Conservation (phyloP, 2,888 invertebrate genomes). For the Scelioninae gen. 1 region DNA sequence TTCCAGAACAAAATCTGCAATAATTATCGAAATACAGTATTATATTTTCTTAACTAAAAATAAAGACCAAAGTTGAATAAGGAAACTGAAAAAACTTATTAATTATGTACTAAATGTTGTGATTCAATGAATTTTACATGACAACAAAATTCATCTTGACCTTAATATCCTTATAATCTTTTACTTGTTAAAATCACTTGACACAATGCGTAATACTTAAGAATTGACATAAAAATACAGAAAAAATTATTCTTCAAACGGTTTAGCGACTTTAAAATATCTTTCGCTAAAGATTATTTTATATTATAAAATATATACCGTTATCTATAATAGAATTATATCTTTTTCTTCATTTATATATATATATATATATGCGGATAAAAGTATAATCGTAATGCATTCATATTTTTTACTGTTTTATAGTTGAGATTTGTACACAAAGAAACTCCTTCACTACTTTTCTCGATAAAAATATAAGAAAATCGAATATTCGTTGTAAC, state of each 20-base stretch:
- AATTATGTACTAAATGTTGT: not conserved
- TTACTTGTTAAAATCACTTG: not conserved
- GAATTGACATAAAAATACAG: not conserved
- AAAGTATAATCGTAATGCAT: not conserved
- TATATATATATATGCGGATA: not conserved
- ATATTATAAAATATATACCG: too few relatives aligned
- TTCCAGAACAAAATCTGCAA: too few relatives aligned
- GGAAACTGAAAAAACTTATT: not conserved
- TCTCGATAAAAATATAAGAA: conserved; percentile 4
- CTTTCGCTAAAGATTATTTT: not conserved
- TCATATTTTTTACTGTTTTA: not conserved
- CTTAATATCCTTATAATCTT: conserved; percentile 1
- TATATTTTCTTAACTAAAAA: too few relatives aligned
- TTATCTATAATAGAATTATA: too few relatives aligned
- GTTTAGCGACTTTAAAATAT: not conserved
- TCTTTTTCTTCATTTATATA: not conserved
- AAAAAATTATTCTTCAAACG: not conserved
- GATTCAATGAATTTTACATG: not conserved
- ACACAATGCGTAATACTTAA: not conserved
- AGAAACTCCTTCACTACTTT: not conserved
- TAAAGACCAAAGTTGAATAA: too few relatives aligned
- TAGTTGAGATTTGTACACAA: not conserved
- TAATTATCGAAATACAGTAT: too few relatives aligned
- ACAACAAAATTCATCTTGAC: not conserved
- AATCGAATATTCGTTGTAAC: not conserved